Evolutionary conservation across 1,140 invertebrate species (phyloP), one percentile per base, ranked within the genome.

Genomic region (Calycopis cecrops): DNA sequence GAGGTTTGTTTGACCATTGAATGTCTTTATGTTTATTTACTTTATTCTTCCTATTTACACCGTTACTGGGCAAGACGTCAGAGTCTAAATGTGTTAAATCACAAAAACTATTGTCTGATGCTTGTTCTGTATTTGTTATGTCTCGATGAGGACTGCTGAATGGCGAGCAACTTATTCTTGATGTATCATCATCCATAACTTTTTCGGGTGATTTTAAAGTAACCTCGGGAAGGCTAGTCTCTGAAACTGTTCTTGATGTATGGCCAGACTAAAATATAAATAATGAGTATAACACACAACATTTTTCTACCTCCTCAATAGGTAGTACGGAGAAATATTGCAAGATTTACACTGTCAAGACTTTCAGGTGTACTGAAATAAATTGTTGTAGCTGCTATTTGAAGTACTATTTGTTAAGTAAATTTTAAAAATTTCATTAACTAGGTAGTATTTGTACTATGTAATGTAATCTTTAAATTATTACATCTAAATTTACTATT

Each of bases 151-250:
- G 78, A 48, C 76, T 83, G 0, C 57, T 33, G 52, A 85, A 73
- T 3, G 82, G 76, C 0, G 79, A 85, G 55, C 78, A 82, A 2
- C 69, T 64, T n/a, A 81, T 18, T 58, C 58, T 69, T 0, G 79
- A 76, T 21, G 50, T 42, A 34, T 79, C 62, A 9, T 28, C 56
- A 7, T 59, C 40, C 9, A n/a, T 28, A 12, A 35, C 34, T 42
- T 69, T 70, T 21, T 54, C 38, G 0, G 65, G 61, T 6, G 69
- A 67, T 50, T 63, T 52, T 12, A 42, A 40, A 44, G 37, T 53
- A 9, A 53, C 51, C 3, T 72, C 67, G 1, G 35, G 48, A 17
- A 70, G 16, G 55, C 59, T 71, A 8, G 55, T 54, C 4, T 42
- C 48, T 9, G 70, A 74, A 53, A 47, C 61, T 1, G 35, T 49